Conservation (phyloP, 2,888 invertebrate species). For the Ernsta delagoae region DNA sequence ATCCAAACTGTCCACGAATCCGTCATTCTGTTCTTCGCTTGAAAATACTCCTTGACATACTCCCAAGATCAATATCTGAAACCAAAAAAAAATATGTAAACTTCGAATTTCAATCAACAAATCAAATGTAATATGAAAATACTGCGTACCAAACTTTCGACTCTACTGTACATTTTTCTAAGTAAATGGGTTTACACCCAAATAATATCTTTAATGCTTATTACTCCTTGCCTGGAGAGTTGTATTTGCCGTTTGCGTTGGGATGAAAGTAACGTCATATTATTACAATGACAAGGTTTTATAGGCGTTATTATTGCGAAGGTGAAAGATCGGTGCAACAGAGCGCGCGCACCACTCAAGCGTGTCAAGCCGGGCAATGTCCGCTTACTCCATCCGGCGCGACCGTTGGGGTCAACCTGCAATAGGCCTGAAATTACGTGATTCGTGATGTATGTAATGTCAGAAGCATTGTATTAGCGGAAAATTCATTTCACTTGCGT, state of each 20-base stretch:
- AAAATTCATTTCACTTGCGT: not conserved
- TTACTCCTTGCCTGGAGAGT: conserved; percentile 63
- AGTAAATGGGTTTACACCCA: conserved; percentile 73
- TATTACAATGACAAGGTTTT: conserved; percentile 82
- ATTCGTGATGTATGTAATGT: conserved; percentile 21
- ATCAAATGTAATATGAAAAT: not conserved
- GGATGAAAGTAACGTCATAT: conserved; percentile 82
- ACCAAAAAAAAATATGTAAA: conserved; percentile 46
- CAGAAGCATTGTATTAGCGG: not conserved
- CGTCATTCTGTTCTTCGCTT: conserved; percentile 64
- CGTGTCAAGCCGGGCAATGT: conserved; percentile 79
- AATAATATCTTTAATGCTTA: conserved; percentile 52
- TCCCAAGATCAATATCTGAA: conserved; percentile 76
- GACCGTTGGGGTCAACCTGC: conserved; percentile 58
- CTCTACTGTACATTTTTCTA: conserved; percentile 62
- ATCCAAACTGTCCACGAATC: conserved; percentile 82
- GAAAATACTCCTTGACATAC: conserved; percentile 68
- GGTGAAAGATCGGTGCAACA: conserved; percentile 82
- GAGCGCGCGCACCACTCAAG: conserved; percentile 76
- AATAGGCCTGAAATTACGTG: conserved; percentile 41
- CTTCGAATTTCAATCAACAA: not conserved
- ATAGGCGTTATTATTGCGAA: conserved; percentile 84
- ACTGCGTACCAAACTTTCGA: conserved; percentile 44
- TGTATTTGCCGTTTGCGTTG: conserved; percentile 75
- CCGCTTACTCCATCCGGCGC: conserved; percentile 77